Evolutionary conservation across 2,113 vertebrate species (phyloP).

Genomic region (Enhydra lutris): DNA sequence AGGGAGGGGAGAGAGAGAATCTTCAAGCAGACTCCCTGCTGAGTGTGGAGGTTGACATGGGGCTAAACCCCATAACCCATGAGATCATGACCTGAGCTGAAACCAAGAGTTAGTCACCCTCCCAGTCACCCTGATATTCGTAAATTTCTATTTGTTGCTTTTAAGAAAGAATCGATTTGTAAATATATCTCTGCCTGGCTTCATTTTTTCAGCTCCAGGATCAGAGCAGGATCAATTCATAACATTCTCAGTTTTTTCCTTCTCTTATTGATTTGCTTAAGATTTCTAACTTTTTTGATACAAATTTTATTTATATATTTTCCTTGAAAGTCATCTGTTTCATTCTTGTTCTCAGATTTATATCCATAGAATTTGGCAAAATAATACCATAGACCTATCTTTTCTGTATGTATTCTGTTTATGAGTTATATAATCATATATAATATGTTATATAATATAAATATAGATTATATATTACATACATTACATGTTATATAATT

Average conservation of each 20-base stretch:
- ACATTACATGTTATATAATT: too few species aligned
- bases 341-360: background rate
- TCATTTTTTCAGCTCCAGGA: background rate
- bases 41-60: background rate
- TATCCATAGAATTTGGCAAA: background rate
- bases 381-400: background rate
- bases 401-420: background rate
- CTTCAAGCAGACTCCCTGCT: background rate
- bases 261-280: background rate
- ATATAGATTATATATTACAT: too few species aligned
- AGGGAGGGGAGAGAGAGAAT: background rate
- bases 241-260: background rate
- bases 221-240: background rate
- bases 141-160: background rate
- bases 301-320: background rate
- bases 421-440: background rate
- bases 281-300: background rate
- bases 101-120: background rate
- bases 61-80: background rate
- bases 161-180: background rate
- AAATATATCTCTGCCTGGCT: background rate
- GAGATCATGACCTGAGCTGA: background rate
- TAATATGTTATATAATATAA: too few species aligned
- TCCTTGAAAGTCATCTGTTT: background rate
- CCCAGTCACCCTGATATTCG: background rate